phyloP scores from a whole-genome alignment of 2,113 vertebrate genomes.

The Lates calcarifer region DNA sequence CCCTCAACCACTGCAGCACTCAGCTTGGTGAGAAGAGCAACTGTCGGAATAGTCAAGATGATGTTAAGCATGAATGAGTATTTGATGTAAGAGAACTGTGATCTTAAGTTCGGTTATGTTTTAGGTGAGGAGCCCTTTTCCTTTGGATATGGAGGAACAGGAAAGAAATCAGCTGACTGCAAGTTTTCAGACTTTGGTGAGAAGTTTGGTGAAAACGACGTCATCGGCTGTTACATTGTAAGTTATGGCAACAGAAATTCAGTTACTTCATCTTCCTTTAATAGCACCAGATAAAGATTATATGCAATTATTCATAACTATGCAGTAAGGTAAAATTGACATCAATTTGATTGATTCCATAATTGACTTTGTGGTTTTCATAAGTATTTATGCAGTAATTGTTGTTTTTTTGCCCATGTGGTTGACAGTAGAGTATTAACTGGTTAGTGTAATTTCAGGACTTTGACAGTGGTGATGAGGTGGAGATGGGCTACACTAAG shows the following conservation, averaged over 20 bases:
- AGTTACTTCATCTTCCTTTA: background rate
- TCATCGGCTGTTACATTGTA: constrained; percentile 92
- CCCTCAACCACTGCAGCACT: constrained; percentile 90
- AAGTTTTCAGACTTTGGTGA: constrained; percentile 92
- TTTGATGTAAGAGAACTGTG: background rate
- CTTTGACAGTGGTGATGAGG: constrained; percentile 88
- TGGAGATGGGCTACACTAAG: constrained; percentile 90
- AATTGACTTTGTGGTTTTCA: background rate
- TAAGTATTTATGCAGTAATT: background rate
- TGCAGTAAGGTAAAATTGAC: background rate
- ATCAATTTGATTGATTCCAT: background rate
- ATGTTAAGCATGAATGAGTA: background rate
- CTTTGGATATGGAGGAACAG: constrained; percentile 92
- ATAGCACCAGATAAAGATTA: background rate
- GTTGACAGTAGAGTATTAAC: background rate
- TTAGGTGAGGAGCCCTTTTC: constrained; percentile 91
- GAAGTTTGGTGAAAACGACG: constrained; percentile 91
- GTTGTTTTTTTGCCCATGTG: background rate
- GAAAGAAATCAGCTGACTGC: constrained; percentile 89
- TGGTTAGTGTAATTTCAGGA: constrained; percentile 81
- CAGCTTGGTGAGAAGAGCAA: constrained; percentile 87
- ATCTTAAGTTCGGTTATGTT: background rate
- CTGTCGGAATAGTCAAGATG: background rate
- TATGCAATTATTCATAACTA: background rate
- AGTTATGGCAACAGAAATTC: constrained; percentile 59